Conservation (phyloP, 2,113 vertebrate genomes). For the Tachysurus vachellii region DNA sequence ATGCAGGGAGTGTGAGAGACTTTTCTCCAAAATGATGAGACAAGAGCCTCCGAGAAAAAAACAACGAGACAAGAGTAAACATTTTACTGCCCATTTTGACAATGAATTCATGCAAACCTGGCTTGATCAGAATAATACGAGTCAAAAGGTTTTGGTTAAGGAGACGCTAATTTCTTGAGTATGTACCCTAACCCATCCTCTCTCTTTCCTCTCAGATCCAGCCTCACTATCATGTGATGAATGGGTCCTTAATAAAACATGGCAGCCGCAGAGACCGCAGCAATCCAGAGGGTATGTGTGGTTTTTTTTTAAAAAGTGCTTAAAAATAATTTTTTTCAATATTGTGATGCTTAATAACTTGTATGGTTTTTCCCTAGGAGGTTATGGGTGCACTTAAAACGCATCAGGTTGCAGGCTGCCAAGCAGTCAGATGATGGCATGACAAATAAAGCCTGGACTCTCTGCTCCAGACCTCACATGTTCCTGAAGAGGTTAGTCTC, state of each 20-base stretch:
- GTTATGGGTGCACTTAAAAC: slow-evolving; percentile 40
- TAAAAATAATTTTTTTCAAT: too few species aligned
- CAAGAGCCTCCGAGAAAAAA: not conserved
- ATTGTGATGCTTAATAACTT: not conserved
- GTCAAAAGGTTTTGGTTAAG: not conserved
- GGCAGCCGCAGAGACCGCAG: slow-evolving; percentile 7
- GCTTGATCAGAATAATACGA: too few species aligned
- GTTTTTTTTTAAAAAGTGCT: not conserved
- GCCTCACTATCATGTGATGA: slow-evolving; percentile 41
- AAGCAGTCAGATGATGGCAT: not conserved
- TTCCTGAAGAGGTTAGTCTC: slow-evolving; percentile 47
- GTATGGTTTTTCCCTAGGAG: not conserved
- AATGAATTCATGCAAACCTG: not conserved
- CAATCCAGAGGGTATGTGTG: not conserved
- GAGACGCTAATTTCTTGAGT: not conserved
- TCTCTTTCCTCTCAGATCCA: slow-evolving; percentile 35
- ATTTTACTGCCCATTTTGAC: not conserved
- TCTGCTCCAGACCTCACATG: slow-evolving; percentile 49
- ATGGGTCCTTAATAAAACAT: slow-evolving; percentile 46
- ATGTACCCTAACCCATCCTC: not conserved
- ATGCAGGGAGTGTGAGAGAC: slow-evolving; percentile 32
- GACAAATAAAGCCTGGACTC: not conserved
- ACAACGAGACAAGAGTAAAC: slow-evolving; percentile 17
- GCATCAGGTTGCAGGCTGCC: slow-evolving; percentile 24
- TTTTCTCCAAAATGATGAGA: slow-evolving; percentile 38